Evolutionary conservation across 1,140 invertebrate species (phyloP), one percentile per base, ranked within the genome.

Genomic region (Stenopsyche tienmushanensis): DNA sequence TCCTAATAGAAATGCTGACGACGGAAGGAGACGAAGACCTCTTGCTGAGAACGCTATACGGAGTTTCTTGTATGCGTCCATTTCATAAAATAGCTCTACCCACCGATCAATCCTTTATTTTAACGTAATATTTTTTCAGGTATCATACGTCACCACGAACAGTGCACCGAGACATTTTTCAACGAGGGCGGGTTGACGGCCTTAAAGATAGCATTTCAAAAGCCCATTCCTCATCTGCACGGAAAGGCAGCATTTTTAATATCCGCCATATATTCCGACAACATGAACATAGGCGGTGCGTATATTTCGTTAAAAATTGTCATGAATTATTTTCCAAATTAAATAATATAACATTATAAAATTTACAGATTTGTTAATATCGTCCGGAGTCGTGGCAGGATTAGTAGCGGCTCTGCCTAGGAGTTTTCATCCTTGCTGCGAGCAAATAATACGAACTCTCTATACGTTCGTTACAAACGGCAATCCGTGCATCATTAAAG

Each of bases 171-270:
- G 23, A 78, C 83, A 58, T 85, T 92, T 75, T 74, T 84, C 8
- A 71, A 81, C 5, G 78, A 83, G 39, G 23, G 41, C 26, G 89
- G 90, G 1, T 86, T 86, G 64, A 83, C 81, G 1, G 74, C 83
- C 15, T 72, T 92, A 3, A 75, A 87, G 42, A 77, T 83, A 71
- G 81, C 84, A 1, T 81, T 92, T 71, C 81, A 84, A 67, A 80
- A 79, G 29, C 71, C 82, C 0, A 75, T 86, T 15, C 81, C 85
- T 55, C 85, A 88, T 64, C 76, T 90, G 1, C 80, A 85, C 71
- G 85, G 85, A 1, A 91, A 90, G 76, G 83, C 86, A 3, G 83
- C 87, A 7, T 91, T 92, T 75, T 77, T 92, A 26, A 74, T 91
- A 10, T 77, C 77, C 1, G 78, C 82, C 52, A 74, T 92, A 7